A percentile compares a stretch with the other conserved stretches of the same genome.
Evolutionary conservation across 1,140 invertebrate species (phyloP).

Genomic region (Zaprionus vittiger): DNA sequence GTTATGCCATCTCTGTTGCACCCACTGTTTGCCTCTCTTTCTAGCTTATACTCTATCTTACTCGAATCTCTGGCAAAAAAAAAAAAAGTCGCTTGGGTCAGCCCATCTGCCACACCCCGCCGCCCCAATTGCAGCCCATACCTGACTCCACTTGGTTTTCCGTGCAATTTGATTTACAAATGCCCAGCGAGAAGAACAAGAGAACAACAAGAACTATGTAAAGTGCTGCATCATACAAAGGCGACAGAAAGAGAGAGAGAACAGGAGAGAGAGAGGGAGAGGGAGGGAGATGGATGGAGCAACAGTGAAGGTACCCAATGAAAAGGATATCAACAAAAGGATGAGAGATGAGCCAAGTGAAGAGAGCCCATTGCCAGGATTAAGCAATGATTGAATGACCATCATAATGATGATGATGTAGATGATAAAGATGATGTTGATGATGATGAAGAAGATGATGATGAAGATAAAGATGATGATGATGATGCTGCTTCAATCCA

Average conservation of each 20-base stretch:
- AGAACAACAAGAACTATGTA: constrained; percentile 20
- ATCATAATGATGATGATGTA: constrained; percentile 1
- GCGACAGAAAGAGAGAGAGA: not conserved
- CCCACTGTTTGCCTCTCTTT: constrained; percentile 6
- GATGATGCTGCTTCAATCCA: not conserved
- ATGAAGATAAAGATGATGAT: not conserved
- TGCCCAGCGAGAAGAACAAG: constrained; percentile 19
- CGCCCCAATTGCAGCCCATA: not conserved
- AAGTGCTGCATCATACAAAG: constrained; percentile 28
- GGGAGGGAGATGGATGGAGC: not conserved
- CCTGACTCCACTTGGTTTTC: constrained; percentile 40
- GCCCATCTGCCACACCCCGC: constrained; percentile 10
- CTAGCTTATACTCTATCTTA: constrained; percentile 21
- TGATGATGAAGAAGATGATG: not conserved
- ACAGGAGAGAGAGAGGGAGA: not conserved
- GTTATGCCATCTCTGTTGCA: constrained; percentile 9
- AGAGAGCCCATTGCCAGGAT: constrained; percentile 7
- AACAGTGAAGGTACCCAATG: not conserved
- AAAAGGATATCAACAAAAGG: constrained; percentile 44
- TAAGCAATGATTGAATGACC: constrained; percentile 39
- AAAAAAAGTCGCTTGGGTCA: constrained; percentile 36
- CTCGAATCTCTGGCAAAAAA: constrained; percentile 39
- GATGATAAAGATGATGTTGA: not conserved
- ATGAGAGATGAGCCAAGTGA: not conserved
- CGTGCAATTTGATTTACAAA: constrained; percentile 68